These are phyloP conservation scores for Falcaria lacertinaria DNA, from an alignment of 2,888 invertebrate species.

Conservation along the genomic window DNA sequence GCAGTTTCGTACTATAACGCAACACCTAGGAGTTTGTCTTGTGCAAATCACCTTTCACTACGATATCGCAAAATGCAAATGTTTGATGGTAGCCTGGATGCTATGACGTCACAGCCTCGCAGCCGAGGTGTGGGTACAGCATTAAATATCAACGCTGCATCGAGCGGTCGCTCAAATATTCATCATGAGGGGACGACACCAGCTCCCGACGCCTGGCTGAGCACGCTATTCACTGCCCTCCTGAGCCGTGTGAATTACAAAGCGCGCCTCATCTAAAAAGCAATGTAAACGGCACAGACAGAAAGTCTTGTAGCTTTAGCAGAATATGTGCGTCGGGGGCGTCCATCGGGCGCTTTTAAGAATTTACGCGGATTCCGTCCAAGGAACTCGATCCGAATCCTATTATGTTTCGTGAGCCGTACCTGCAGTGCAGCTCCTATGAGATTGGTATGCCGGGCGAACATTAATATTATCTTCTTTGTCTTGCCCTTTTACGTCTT, in stretches of 20 bases:
- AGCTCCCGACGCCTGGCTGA: constrained; percentile 3
- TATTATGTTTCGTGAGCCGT: background rate
- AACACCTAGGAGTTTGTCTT: no score
- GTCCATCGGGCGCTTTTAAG: background rate
- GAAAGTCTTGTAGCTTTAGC: background rate
- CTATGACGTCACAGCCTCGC: background rate
- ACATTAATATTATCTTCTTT: background rate
- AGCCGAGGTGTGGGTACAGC: background rate
- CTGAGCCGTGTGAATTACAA: constrained; percentile 27
- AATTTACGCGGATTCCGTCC: background rate
- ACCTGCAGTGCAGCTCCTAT: background rate
- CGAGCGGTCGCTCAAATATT: constrained; percentile 28
- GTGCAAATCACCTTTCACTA: no score
- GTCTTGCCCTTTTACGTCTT: background rate
- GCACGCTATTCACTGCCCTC: constrained; percentile 32
- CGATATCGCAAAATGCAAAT: no score
- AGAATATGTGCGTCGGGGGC: constrained; percentile 1
- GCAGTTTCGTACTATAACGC: no score
- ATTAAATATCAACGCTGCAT: constrained; percentile 32
- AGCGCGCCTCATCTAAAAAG: constrained; percentile 28
- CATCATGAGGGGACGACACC: constrained; percentile 19
- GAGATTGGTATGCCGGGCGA: background rate
- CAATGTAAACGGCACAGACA: constrained; percentile 23
- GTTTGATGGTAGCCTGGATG: background rate
- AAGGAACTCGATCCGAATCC: background rate